Evolutionary conservation across 2,797 vertebrate genomes (phyloP).

Genomic region (Taenioides sp.): DNA sequence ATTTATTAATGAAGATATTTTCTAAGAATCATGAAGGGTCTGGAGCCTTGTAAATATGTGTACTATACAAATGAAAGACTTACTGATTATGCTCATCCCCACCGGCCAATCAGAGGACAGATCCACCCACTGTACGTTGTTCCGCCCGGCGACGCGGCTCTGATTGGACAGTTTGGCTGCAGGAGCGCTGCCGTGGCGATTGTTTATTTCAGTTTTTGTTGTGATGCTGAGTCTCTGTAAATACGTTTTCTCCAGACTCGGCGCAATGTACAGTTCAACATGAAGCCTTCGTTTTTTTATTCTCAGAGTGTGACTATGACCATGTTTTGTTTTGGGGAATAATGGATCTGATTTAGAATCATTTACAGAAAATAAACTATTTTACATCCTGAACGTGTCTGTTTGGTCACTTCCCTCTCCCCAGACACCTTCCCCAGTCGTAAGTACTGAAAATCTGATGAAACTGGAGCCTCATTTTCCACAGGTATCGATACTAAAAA

Average conservation of each 20-base stretch:
- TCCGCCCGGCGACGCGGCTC: constrained; percentile 8
- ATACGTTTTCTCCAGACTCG: constrained; percentile 50
- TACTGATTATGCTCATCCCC: constrained; percentile 37
- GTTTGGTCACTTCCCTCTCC: background rate
- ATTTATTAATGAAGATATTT: constrained; percentile 99
- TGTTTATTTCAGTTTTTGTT: background rate
- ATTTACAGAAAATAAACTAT: constrained; percentile 99
- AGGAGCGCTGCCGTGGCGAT: constrained; percentile 12
- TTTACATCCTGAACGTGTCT: constrained; percentile 83
- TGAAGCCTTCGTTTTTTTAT: constrained; percentile 68
- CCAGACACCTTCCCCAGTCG: too few relatives aligned
- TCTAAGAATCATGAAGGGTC: constrained; percentile 80
- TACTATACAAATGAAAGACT: constrained; percentile 60
- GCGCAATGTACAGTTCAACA: constrained; percentile 83
- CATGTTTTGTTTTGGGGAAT: constrained; percentile 84
- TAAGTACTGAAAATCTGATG: too few relatives aligned
- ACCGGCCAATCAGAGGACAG: constrained; percentile 19
- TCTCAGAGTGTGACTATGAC: constrained; percentile 83
- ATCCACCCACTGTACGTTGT: background rate
- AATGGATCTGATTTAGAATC: constrained; percentile 94
- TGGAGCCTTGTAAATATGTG: constrained; percentile 90
- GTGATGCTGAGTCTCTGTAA: constrained; percentile 30
- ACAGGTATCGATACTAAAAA: too few relatives aligned
- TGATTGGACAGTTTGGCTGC: constrained; percentile 43
- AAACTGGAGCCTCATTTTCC: too few relatives aligned